Evolutionary conservation across 2,113 vertebrate genomes (phyloP).

Genomic region (Eptatretus burgeri): DNA sequence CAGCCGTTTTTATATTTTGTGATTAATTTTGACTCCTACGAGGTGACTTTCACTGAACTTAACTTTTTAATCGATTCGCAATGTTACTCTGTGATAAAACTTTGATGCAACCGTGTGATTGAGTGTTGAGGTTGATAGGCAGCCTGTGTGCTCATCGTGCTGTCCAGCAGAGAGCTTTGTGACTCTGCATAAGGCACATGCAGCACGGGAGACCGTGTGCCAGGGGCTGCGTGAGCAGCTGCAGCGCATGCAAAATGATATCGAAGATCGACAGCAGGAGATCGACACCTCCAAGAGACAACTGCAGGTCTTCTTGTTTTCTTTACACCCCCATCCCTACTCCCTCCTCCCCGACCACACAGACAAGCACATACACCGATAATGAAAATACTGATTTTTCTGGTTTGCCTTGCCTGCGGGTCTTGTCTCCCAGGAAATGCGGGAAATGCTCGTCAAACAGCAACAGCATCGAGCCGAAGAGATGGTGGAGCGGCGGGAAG

Average conservation of each 20-base stretch:
- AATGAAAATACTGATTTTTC: too few relatives aligned
- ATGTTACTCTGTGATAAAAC: background rate
- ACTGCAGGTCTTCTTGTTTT: constrained; percentile 94
- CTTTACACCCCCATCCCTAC: too few relatives aligned
- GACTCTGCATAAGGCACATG: constrained; percentile 16
- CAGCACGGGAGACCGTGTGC: constrained; percentile 48
- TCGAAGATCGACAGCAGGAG: constrained; percentile 62
- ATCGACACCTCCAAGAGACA: constrained; percentile 92
- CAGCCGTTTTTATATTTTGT: background rate
- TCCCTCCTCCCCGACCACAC: too few relatives aligned
- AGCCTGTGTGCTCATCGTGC: constrained; percentile 8
- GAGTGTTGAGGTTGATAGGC: constrained; percentile 1
- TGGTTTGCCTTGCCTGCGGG: constrained; percentile 8
- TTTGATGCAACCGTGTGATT: too few relatives aligned
- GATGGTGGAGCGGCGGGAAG: constrained; percentile 18
- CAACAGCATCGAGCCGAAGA: constrained; percentile 56
- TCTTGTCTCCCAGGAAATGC: constrained; percentile 36
- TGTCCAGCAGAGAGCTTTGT: constrained; percentile 53
- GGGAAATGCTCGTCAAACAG: constrained; percentile 67
- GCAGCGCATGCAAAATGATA: constrained; percentile 69
- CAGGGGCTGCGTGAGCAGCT: constrained; percentile 64
- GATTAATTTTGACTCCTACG: background rate
- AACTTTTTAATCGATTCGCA: background rate
- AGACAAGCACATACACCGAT: too few relatives aligned
- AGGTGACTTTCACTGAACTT: background rate